Base-by-base conservation (phyloP, 2,113 vertebrate genomes). In the Eupsittula cactorum region DNA sequence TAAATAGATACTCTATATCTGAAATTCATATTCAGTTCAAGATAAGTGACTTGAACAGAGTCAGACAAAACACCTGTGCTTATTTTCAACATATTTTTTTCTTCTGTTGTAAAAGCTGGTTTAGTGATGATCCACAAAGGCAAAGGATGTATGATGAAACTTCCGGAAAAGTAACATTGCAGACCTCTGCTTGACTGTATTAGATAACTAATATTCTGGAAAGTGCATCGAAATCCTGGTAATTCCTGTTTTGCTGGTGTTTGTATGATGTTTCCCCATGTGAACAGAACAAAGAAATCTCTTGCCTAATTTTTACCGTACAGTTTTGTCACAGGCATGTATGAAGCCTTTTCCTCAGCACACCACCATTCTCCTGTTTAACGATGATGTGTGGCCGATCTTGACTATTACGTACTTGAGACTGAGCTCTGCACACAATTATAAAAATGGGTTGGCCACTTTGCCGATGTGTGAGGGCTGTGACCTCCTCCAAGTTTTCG, bases 271-370 rank as follows among this genome's bases (percentile, higher is more conserved):
- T 91, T 95, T 71, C 57, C 62, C 91, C 82, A 46, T 50, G 35
- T 88, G 78, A 97, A 82, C 3, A 93, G 88, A 97, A 96, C 29
- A 95, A 81, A 97, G 86, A 92, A 92, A 92, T 85, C 77, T 55
- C 25, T 83, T 85, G 76, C 59, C 65, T 79, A 42, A 80, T 67
- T 94, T 97, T 93, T 97, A 92, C 88, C 90, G 89, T 83, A 78
- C 37, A 88, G 46, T 53, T 95, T 95, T 95, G 60, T 69, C 91
- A 55, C 42, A 65, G 77, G 60, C 21, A 2, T 31, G 50, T 92
- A 35, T 53, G 68, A 92, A 95, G 79, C 60, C 53, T 96, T 35
- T 35, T 35, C 55, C 60, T 90, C 69, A 78, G 86, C 13, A 9
- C 9, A 4, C 69, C 69, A 68, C 65, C 64, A 25, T 39, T 76